Percentiles rank a stretch among this genome's conserved stretches.
Conservation (phyloP, 2,113 vertebrate genomes). For the Ptychochromis oligacanthus region DNA sequence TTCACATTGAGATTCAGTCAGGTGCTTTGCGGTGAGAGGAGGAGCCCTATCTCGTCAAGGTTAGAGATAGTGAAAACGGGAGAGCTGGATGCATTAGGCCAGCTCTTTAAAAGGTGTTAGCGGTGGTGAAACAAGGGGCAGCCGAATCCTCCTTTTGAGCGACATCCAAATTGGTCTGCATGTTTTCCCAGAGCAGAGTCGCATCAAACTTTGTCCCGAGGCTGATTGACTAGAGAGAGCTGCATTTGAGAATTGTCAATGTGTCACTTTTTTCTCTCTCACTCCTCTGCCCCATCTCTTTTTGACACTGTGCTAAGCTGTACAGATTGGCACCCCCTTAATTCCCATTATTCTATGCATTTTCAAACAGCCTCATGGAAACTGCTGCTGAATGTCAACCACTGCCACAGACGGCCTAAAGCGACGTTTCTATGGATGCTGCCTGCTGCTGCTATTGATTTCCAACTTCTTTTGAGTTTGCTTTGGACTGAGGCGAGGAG, state of each 20-base stretch:
- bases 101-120: constrained; percentile 37
- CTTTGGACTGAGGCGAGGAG: constrained; percentile 47
- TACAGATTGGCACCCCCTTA: constrained; percentile 32
- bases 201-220: constrained; percentile 48
- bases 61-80: constrained; percentile 24
- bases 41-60: constrained; percentile 45
- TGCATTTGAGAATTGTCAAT: constrained; percentile 51
- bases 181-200: constrained; percentile 42
- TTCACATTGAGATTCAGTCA: constrained; percentile 52
- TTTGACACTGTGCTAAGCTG: constrained; percentile 21
- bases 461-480: constrained; percentile 26
- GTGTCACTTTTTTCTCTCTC: constrained; percentile 35
- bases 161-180: constrained; percentile 31
- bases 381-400: constrained; percentile 49
- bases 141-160: constrained; percentile 18
- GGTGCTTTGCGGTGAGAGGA: constrained; percentile 31
- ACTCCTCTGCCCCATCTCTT: constrained; percentile 11
- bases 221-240: constrained; percentile 46
- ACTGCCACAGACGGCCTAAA: not conserved
- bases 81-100: constrained; percentile 36
- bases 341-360: constrained; percentile 61
- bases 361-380: constrained; percentile 53
- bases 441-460: constrained; percentile 47
- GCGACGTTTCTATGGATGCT: not conserved
- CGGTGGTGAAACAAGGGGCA: constrained; percentile 25